Evolutionary conservation across 2,113 vertebrate species (phyloP), one percentile per base, ranked within the genome.

Genomic region (Lipophrys pholis): DNA sequence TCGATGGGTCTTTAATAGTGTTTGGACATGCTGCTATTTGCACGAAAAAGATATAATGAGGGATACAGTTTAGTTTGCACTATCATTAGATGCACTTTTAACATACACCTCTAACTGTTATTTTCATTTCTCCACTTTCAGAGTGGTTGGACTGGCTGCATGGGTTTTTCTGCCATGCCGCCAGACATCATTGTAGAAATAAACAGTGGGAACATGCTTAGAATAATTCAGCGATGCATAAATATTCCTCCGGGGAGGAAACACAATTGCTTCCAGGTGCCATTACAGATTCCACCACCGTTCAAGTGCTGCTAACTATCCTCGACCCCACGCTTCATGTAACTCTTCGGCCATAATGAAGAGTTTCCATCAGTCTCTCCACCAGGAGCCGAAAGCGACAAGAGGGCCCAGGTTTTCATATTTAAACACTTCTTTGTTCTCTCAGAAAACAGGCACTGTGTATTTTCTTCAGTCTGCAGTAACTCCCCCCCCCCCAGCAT

Each of bases 221-320:
- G 86, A 89, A 90, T 87, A 91, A 91, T 89, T 87, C 82, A 80
- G 75, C 67, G 56, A 75, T 67, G 63, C 76, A 87, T 89, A 92
- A 85, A 87, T 88, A 89, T 87, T 89, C 52, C 76, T 48, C 21
- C 35, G 50, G 63, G 73, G 63, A 30, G 61, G 55, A 81, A 80
- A 78, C 67, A 41, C 71, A 69, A 92, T 91, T 85, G 73, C 78
- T 91, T 91, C 90, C 92, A 92, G 87, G 90, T 92, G 87, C 60
- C 43, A 65, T 66, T 63, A 50, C 70, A 78, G 80, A 86, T 80
- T 69, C 62, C 80, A 67, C 41, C 16, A 14, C 51, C 9, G 43
- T 46, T 83, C 77, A 65, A 68, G 69, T 1, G 78, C 63, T 61
- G 73, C 80, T 80, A 74, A 80, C 67, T 16, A 73, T 76, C 67